Conservation (phyloP, 2,113 vertebrate genomes). For the Oreocharis arfaki region DNA sequence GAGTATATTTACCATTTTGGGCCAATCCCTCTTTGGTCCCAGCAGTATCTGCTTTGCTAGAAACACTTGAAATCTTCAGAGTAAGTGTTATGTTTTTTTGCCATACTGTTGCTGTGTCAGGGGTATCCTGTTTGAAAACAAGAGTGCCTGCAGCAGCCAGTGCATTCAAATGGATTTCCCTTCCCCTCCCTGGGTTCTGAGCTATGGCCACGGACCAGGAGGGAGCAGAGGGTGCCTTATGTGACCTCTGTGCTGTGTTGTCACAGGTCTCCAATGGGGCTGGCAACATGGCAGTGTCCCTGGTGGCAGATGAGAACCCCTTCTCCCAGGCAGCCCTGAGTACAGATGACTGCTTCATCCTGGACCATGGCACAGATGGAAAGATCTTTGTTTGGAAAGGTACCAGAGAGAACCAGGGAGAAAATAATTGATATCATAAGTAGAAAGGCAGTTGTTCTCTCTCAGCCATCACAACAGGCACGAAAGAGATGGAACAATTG, state of each 20-base stretch:
- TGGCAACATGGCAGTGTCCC: conserved; percentile 83
- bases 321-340: conserved; percentile 87
- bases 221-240: background rate
- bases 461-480: background rate
- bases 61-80: background rate
- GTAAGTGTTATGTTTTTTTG: background rate
- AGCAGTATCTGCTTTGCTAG: background rate
- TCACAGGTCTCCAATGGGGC: conserved; percentile 86
- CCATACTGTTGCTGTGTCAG: background rate
- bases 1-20: background rate
- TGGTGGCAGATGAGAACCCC: conserved; percentile 94
- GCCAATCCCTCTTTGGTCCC: background rate
- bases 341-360: conserved; percentile 93
- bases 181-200: background rate
- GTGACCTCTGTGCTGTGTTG: background rate
- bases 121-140: conserved; percentile 25
- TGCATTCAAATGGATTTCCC: background rate
- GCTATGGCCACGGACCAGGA: background rate
- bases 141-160: background rate
- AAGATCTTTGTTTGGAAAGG: conserved; percentile 99
- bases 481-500: background rate
- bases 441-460: background rate
- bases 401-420: conserved; percentile 1
- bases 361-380: conserved; percentile 90
- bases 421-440: background rate